Evolutionary conservation across 2,797 vertebrate species (phyloP).

Genomic region (Ctenopoma kingsleyae): DNA sequence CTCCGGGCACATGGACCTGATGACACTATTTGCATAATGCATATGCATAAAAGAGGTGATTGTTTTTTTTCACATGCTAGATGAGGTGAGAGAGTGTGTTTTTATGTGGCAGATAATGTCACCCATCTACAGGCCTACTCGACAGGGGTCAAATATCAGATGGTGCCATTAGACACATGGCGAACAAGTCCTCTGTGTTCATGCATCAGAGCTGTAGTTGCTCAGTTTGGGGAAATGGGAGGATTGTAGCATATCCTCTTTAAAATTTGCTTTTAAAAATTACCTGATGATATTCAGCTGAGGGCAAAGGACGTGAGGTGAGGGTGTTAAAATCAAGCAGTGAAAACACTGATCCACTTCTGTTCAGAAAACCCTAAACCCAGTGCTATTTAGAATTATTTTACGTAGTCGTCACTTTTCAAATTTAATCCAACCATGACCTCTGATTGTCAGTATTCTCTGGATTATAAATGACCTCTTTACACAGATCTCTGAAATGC

Average conservation of each 20-base stretch:
- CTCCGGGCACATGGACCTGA: slow-evolving; percentile 24
- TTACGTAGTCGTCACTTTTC: neutral
- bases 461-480: neutral
- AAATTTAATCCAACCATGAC: neutral
- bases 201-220: neutral
- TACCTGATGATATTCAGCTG: neutral
- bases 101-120: slow-evolving; percentile 39
- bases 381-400: slow-evolving; percentile 3
- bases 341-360: neutral
- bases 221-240: slow-evolving; percentile 1
- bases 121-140: slow-evolving; percentile 35
- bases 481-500: neutral
- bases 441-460: neutral
- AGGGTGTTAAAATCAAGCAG: neutral
- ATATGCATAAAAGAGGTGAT: slow-evolving; percentile 39
- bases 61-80: slow-evolving; percentile 14
- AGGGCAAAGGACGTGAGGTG: no score
- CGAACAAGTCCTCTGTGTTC: neutral
- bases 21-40: slow-evolving; percentile 65
- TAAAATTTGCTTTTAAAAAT: neutral
- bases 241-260: neutral
- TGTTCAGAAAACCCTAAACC: neutral
- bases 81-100: slow-evolving; percentile 35
- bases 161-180: slow-evolving; percentile 5
- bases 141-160: slow-evolving; percentile 40